phyloP scores from a whole-genome alignment of 2,888 invertebrate genomes.

The Cepaea hortensis region DNA sequence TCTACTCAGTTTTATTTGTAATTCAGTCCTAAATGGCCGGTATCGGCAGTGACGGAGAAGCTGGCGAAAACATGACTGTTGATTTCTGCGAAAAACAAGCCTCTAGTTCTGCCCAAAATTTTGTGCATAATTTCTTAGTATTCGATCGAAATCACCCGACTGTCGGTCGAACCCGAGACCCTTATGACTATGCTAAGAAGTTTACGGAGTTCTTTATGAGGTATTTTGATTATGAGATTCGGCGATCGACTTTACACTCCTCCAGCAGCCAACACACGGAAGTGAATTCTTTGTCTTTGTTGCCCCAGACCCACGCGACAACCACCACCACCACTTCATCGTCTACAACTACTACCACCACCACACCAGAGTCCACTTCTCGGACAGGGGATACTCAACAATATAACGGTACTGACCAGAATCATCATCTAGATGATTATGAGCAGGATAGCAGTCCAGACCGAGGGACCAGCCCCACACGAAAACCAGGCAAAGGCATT shows the following conservation, averaged over 20 bases:
- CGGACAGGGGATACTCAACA: constrained; percentile 31
- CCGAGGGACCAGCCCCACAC: constrained; percentile 53
- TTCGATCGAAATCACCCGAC: constrained; percentile 75
- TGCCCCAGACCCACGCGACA: constrained; percentile 36
- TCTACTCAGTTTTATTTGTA: neutral
- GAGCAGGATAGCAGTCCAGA: constrained; percentile 52
- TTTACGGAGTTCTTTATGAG: constrained; percentile 90
- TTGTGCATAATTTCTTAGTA: constrained; percentile 87
- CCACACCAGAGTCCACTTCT: constrained; percentile 33
- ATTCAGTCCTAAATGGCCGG: constrained; percentile 41
- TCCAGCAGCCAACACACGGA: constrained; percentile 46
- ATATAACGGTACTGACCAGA: constrained; percentile 52
- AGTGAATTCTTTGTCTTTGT: constrained; percentile 53
- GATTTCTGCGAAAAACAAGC: constrained; percentile 81
- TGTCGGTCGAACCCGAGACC: constrained; percentile 80
- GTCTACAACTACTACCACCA: constrained; percentile 24
- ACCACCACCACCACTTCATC: constrained; percentile 1
- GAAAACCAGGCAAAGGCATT: constrained; percentile 83
- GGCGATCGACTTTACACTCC: constrained; percentile 50
- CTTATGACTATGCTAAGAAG: constrained; percentile 87
- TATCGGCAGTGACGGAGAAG: constrained; percentile 44
- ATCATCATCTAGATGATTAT: constrained; percentile 53
- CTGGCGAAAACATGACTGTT: constrained; percentile 54
- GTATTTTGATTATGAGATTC: constrained; percentile 85
- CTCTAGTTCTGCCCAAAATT: constrained; percentile 89